Evolutionary conservation across 2,888 invertebrate genomes (phyloP).

Genomic region (Urechis unicinctus): DNA sequence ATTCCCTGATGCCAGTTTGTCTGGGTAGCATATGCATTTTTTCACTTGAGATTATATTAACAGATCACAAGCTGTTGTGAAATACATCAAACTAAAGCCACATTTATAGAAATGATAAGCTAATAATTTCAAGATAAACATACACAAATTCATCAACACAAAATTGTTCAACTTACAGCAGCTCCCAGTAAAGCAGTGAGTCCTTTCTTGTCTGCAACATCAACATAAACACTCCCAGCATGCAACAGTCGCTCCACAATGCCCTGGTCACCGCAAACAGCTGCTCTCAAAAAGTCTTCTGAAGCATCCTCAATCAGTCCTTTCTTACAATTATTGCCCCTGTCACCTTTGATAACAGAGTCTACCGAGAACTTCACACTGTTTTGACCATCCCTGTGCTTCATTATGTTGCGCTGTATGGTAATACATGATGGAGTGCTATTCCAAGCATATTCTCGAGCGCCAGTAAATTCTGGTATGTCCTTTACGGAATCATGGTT

Average conservation of each 20-base stretch:
- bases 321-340: slow-evolving; percentile 21
- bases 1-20: slow-evolving; percentile 43
- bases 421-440: slow-evolving; percentile 34
- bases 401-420: slow-evolving; percentile 39
- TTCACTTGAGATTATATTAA: not conserved
- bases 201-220: slow-evolving; percentile 43
- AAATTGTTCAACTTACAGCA: slow-evolving; percentile 28
- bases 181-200: slow-evolving; percentile 44
- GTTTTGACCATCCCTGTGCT: slow-evolving; percentile 27
- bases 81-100: no score
- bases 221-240: slow-evolving; percentile 34
- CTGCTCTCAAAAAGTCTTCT: slow-evolving; percentile 34
- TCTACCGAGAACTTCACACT: slow-evolving; percentile 30
- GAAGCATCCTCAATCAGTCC: slow-evolving; percentile 39
- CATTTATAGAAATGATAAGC: no score
- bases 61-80: no score
- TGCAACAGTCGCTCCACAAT: slow-evolving; percentile 35
- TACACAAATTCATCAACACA: not conserved
- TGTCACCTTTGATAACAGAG: slow-evolving; percentile 28
- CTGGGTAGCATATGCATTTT: slow-evolving; percentile 18
- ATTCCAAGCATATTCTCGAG: slow-evolving; percentile 29
- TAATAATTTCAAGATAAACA: not conserved
- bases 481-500: not conserved
- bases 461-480: not conserved
- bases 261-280: slow-evolving; percentile 31